A percentile compares a stretch with the other conserved stretches of the same genome.
Evolutionary conservation across 2,113 vertebrate species (phyloP).

Genomic region (Burhinus bistriatus): DNA sequence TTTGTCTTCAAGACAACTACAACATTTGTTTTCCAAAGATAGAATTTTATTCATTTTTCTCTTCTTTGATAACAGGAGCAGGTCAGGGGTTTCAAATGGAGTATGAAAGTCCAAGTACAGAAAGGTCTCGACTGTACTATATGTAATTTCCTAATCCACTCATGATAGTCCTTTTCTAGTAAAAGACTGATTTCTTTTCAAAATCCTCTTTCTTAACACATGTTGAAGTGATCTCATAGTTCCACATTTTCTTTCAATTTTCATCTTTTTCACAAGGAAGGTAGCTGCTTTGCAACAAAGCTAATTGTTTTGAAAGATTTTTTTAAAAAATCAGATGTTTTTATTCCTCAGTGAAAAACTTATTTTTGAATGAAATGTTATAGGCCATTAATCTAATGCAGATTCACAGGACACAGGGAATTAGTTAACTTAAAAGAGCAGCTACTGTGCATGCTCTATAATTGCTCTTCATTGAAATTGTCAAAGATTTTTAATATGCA

Average conservation of each 20-base stretch:
- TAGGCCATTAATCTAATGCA: not conserved
- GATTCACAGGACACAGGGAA: not conserved
- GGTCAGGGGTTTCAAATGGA: not conserved
- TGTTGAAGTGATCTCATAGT: not conserved
- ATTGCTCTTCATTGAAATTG: conserved; percentile 20
- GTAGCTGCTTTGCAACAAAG: not conserved
- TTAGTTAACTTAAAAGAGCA: not conserved
- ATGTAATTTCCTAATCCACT: not conserved
- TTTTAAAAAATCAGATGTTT: not conserved
- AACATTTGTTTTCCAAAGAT: not conserved
- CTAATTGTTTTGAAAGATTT: not conserved
- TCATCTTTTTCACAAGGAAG: not conserved
- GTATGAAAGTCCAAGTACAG: not conserved
- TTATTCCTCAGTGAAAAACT: not conserved
- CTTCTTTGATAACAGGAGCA: not conserved
- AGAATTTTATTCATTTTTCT: not conserved
- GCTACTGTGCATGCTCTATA: not conserved
- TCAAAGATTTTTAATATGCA: conserved; percentile 34
- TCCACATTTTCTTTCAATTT: not conserved
- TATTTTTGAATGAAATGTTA: not conserved
- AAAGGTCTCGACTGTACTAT: not conserved
- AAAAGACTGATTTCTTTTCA: not conserved
- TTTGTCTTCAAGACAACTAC: not conserved
- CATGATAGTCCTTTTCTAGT: not conserved
- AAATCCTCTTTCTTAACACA: not conserved